Percentiles rank a stretch among this genome's conserved stretches.
phyloP scores from a whole-genome alignment of 2,888 invertebrate genomes.

The Agonum fuliginosum region DNA sequence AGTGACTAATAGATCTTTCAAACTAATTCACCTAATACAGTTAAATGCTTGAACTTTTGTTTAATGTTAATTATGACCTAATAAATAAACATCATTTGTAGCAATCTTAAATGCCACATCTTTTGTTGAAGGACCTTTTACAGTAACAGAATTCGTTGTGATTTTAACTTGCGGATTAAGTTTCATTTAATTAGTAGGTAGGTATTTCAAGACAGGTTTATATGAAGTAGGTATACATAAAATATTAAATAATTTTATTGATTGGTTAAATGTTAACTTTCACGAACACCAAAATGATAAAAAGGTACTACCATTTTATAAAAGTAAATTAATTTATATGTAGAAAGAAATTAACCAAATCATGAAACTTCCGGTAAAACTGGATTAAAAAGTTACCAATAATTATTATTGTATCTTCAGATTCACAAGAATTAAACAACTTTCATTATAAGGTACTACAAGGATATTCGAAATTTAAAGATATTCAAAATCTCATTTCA shows the following conservation, averaged over 20 bases:
- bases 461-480: too few relatives aligned
- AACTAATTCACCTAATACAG: constrained; percentile 32
- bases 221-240: background rate
- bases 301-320: too few relatives aligned
- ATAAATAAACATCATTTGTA: background rate
- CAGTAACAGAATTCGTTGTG: background rate
- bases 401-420: too few relatives aligned
- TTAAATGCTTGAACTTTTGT: constrained; percentile 12
- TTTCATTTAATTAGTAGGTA: constrained; percentile 36
- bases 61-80: constrained; percentile 25
- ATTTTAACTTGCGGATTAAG: background rate
- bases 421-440: too few relatives aligned
- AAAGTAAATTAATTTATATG: too few relatives aligned
- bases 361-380: too few relatives aligned
- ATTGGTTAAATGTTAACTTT: constrained; percentile 39
- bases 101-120: background rate
- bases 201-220: constrained; percentile 19
- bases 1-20: constrained; percentile 22
- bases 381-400: too few relatives aligned
- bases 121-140: background rate
- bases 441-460: too few relatives aligned
- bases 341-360: too few relatives aligned
- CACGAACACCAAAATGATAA: background rate
- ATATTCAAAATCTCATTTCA: too few relatives aligned
- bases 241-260: constrained; percentile 51